These are phyloP conservation scores for Chaetophractus vellerosus DNA, from an alignment of 2,797 vertebrate species.

Conservation along the genomic window DNA sequence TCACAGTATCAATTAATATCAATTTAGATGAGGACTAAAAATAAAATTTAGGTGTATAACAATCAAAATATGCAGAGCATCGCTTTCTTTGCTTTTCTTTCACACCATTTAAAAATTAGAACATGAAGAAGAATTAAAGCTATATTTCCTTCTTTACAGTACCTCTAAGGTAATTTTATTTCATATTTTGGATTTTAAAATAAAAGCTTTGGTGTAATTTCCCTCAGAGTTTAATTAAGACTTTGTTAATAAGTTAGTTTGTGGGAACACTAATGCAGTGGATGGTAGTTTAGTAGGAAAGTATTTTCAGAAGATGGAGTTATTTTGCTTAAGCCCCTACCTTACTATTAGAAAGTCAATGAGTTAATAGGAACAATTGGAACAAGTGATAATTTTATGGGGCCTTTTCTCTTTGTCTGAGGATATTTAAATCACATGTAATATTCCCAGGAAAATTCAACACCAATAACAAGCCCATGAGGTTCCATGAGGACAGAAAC, in stretches of 20 bases:
- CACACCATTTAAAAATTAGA: conserved; percentile 47
- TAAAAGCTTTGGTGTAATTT: conserved; percentile 24
- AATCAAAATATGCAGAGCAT: conserved; percentile 23
- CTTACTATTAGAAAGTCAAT: conserved; percentile 52
- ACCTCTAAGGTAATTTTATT: conserved; percentile 46
- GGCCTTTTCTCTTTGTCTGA: conserved; percentile 41
- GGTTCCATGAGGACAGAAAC: neutral
- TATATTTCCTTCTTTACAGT: neutral
- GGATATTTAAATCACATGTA: conserved; percentile 48
- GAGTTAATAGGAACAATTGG: conserved; percentile 61
- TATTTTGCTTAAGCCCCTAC: conserved; percentile 65
- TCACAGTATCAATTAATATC: neutral
- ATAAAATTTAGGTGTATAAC: conserved; percentile 1
- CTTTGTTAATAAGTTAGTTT: conserved; percentile 48
- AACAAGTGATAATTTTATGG: conserved; percentile 56
- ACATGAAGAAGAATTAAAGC: neutral
- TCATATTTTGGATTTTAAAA: conserved; percentile 51
- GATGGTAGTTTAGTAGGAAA: conserved; percentile 18
- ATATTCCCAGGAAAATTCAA: conserved; percentile 48
- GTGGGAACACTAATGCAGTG: neutral
- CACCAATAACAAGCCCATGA: neutral
- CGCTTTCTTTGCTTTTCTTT: conserved; percentile 41
- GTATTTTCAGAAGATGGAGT: conserved; percentile 31
- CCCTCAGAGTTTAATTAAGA: conserved; percentile 48
- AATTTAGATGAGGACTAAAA: conserved; percentile 51